phyloP scores from a whole-genome alignment of 2,113 vertebrate genomes.

The Datnioides undecimradiatus region DNA sequence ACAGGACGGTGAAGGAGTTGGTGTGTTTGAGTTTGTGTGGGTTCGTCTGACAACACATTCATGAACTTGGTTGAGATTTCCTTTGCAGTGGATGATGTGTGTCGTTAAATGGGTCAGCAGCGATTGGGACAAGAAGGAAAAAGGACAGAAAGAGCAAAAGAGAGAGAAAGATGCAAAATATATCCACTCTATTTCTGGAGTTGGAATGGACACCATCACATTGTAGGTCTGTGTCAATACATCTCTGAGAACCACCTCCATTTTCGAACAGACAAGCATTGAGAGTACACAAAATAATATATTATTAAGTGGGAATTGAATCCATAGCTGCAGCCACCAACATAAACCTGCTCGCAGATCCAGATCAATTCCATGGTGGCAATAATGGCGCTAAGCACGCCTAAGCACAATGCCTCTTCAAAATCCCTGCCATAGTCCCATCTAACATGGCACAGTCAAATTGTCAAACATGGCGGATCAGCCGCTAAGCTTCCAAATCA shows the following conservation, averaged over 20 bases:
- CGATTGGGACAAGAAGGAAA: neutral
- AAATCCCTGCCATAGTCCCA: slow-evolving; percentile 32
- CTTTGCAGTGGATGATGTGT: slow-evolving; percentile 1
- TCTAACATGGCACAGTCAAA: slow-evolving; percentile 44
- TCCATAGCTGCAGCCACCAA: slow-evolving; percentile 13
- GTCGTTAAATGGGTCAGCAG: neutral
- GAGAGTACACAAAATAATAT: neutral
- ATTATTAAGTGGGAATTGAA: slow-evolving; percentile 14
- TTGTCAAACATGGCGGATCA: slow-evolving; percentile 65
- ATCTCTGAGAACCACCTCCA: slow-evolving; percentile 2
- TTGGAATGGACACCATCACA: neutral
- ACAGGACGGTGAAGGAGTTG: slow-evolving; percentile 2
- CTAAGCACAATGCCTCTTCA: slow-evolving; percentile 26
- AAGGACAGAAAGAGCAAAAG: neutral
- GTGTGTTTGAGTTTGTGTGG: slow-evolving; percentile 16
- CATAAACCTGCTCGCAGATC: slow-evolving; percentile 7
- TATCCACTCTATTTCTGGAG: neutral
- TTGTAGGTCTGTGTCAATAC: neutral
- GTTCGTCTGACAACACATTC: slow-evolving; percentile 9
- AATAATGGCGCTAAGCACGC: slow-evolving; percentile 23
- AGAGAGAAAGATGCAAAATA: neutral
- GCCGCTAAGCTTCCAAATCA: slow-evolving; percentile 68
- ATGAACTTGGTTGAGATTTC: slow-evolving; percentile 4
- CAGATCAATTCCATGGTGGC: slow-evolving; percentile 27
- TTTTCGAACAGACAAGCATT: slow-evolving; percentile 27